Percentiles rank a stretch among this genome's conserved stretches.
These are phyloP conservation scores for Cinclus mexicanus DNA, from an alignment of 2,113 vertebrate species.

Conservation along the genomic window DNA sequence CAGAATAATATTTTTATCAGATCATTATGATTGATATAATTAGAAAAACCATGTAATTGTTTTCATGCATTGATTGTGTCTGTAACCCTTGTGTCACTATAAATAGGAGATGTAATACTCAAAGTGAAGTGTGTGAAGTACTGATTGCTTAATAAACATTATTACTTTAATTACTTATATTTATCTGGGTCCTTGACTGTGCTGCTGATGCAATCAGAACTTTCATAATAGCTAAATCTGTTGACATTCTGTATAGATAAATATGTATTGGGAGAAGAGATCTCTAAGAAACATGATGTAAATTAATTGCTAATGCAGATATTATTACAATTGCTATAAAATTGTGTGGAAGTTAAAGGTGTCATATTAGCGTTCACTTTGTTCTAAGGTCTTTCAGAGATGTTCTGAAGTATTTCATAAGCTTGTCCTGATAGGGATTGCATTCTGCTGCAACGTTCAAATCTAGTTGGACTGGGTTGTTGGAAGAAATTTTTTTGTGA, in stretches of 20 bases:
- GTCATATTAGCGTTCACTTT: neutral
- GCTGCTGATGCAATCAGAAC: neutral
- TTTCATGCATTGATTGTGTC: neutral
- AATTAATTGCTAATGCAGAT: neutral
- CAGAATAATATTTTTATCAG: neutral
- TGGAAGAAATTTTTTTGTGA: neutral
- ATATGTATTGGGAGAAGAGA: neutral
- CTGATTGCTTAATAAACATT: neutral
- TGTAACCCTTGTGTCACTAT: neutral
- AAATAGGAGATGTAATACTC: neutral
- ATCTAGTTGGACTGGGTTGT: neutral
- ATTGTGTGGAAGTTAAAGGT: fast-evolving
- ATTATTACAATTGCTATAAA: neutral
- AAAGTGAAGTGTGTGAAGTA: neutral
- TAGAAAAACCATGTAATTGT: neutral
- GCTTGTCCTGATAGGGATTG: neutral
- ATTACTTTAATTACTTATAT: neutral
- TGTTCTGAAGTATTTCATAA: neutral
- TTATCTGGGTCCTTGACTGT: neutral
- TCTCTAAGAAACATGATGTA: neutral
- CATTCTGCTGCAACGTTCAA: neutral
- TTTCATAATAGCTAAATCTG: neutral
- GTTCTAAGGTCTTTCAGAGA: neutral
- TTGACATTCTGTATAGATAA: neutral
- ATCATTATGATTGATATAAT: neutral